Conservation (phyloP, 2,888 invertebrate species). For the Helleia helle region DNA sequence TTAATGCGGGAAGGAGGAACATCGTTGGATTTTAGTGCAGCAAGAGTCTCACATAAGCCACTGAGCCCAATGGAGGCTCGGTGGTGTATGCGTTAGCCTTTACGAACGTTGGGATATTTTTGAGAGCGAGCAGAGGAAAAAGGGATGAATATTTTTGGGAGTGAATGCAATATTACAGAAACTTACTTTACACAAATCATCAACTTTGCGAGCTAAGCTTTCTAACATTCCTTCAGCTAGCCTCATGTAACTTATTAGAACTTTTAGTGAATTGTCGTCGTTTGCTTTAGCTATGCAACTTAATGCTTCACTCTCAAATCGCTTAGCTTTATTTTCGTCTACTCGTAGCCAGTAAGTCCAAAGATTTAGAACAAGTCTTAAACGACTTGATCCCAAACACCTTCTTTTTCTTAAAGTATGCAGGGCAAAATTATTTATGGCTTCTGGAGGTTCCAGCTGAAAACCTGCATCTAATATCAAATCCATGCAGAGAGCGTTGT, state of each 20-base stretch:
- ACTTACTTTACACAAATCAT: conserved; percentile 52
- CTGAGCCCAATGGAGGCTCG: too few relatives aligned
- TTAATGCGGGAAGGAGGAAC: too few relatives aligned
- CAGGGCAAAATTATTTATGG: conserved; percentile 54
- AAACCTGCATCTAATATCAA: conserved; percentile 73
- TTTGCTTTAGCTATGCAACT: conserved; percentile 36
- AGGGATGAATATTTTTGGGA: too few relatives aligned
- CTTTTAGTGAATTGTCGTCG: conserved; percentile 41
- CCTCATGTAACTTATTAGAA: conserved; percentile 46
- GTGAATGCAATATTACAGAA: neutral
- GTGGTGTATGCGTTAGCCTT: too few relatives aligned
- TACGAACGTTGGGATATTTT: too few relatives aligned
- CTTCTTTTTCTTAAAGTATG: conserved; percentile 36
- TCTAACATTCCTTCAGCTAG: conserved; percentile 62
- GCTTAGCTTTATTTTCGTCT: conserved; percentile 45
- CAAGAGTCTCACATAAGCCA: too few relatives aligned
- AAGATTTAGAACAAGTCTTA: conserved; percentile 45
- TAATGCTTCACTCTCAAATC: conserved; percentile 54
- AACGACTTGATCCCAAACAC: conserved; percentile 34
- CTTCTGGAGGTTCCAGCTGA: conserved; percentile 57
- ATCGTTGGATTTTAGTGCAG: too few relatives aligned
- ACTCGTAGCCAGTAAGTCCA: conserved; percentile 62
- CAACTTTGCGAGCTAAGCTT: conserved; percentile 58
- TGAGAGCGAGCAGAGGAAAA: too few relatives aligned
- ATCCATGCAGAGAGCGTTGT: conserved; percentile 73